Conservation (phyloP, 1,140 invertebrate genomes). For the Drosophila biarmipes region DNA sequence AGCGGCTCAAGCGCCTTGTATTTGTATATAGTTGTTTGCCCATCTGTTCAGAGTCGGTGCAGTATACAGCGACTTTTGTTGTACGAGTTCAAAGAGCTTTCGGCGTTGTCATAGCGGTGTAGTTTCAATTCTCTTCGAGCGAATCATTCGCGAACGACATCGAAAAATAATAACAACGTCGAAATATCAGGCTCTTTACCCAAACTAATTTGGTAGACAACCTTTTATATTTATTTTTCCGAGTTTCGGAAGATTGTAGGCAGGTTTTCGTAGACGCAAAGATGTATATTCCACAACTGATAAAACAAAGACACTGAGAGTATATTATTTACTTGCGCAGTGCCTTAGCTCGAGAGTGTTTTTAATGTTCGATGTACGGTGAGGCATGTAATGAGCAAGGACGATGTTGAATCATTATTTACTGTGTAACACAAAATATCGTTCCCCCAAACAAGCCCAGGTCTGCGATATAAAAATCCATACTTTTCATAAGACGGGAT, state of each 20-base stretch:
- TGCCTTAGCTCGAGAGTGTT: neutral
- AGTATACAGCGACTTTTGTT: neutral
- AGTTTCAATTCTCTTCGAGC: constrained; percentile 42
- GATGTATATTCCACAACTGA: neutral
- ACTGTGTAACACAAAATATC: neutral
- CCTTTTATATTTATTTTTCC: neutral
- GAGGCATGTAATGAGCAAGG: constrained; percentile 3
- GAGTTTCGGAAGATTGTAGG: neutral
- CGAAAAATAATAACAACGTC: constrained; percentile 41
- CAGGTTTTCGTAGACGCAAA: too few relatives aligned
- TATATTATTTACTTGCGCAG: constrained; percentile 1
- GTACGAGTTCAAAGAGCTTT: constrained; percentile 40
- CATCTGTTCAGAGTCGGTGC: neutral
- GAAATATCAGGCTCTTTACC: neutral
- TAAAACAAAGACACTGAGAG: neutral
- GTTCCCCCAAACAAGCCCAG: neutral
- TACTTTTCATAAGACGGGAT: neutral
- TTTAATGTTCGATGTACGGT: neutral
- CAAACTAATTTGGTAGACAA: constrained; percentile 9
- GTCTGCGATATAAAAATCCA: neutral
- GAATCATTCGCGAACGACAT: constrained; percentile 40
- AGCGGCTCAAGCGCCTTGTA: constrained; percentile 12
- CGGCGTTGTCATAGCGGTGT: constrained; percentile 7
- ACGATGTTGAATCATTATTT: constrained; percentile 24
- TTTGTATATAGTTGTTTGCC: neutral